phyloP scores from a whole-genome alignment of 1,140 invertebrate species.

The Bombus breviceps region DNA sequence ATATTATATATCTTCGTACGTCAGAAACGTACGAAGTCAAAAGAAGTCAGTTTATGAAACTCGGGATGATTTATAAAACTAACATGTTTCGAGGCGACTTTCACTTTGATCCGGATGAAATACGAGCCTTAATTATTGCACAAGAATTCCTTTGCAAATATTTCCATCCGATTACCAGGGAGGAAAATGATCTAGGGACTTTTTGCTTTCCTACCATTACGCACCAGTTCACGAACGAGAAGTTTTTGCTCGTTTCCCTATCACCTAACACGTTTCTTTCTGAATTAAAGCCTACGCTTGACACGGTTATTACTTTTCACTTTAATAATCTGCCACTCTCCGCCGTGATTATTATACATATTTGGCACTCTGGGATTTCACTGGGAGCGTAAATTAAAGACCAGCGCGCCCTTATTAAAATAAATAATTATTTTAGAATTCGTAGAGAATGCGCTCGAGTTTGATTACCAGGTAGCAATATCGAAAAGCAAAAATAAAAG shows the following conservation, averaged over 20 bases:
- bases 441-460: not conserved
- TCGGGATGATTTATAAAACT: not conserved
- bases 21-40: not conserved
- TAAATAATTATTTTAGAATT: conserved; percentile 2
- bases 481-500: not conserved
- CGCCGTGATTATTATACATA: not conserved
- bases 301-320: conserved; percentile 43
- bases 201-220: not conserved
- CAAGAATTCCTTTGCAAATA: conserved; percentile 7
- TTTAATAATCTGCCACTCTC: conserved; percentile 26
- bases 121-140: not conserved
- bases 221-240: conserved; percentile 4
- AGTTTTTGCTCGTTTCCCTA: not conserved
- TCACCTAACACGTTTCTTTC: not conserved
- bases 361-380: conserved; percentile 5
- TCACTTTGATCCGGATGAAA: not conserved
- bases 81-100: not conserved
- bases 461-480: not conserved
- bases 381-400: not conserved
- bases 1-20: no score
- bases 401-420: not conserved
- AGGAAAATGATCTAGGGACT: not conserved
- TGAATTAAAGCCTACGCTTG: conserved; percentile 34
- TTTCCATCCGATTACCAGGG: not conserved
- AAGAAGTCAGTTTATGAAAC: not conserved